Evolutionary conservation across 1,140 invertebrate species (phyloP), one percentile per base, ranked within the genome.

Genomic region (Drosophila lowei): DNA sequence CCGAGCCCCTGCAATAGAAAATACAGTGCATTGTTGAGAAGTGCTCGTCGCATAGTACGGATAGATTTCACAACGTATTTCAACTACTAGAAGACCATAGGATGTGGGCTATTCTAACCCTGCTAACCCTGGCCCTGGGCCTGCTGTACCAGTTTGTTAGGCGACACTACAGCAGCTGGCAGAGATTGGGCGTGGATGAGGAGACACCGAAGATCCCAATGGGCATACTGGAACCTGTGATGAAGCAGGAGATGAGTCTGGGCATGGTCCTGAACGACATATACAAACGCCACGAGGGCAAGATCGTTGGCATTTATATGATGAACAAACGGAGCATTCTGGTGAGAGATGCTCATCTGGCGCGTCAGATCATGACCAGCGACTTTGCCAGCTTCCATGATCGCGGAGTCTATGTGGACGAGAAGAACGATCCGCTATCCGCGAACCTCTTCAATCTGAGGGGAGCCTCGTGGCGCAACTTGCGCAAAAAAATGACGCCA

Each of bases 401-500:
- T 80, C 84, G 92, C 41, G 84, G 92, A 0, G 44, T 91, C 6
- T 91, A 90, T 59, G 61, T 77, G 21, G 86, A 92, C 43, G 89
- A 92, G 72, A 57, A 91, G 46, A 52, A 65, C 48, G 91, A 92
- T 81, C 90, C 89, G 0, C 16, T 92, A 9, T 81, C 83, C 3
- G 72, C 77, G 1, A 92, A 93, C 65, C 56, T 93, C 0, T 93
- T 93, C 16, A 90, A 91, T 18, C 56, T 93, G 4, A 77, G 89
- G 16, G 92, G 91, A 2, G 84, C 90, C 48, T 90, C 83, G 0
- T 94, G 94, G 94, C 92, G 91, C 48, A 89, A 80, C 34, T 54
- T 94, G 0, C 86, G 93, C 30, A 70, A 81, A 0, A 93, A 93
- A 57, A 57, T 94, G 3, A 92, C 92, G 0, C 93, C 94, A 0